Conservation (phyloP, 2,113 vertebrate genomes). For the Indicator maculatus region DNA sequence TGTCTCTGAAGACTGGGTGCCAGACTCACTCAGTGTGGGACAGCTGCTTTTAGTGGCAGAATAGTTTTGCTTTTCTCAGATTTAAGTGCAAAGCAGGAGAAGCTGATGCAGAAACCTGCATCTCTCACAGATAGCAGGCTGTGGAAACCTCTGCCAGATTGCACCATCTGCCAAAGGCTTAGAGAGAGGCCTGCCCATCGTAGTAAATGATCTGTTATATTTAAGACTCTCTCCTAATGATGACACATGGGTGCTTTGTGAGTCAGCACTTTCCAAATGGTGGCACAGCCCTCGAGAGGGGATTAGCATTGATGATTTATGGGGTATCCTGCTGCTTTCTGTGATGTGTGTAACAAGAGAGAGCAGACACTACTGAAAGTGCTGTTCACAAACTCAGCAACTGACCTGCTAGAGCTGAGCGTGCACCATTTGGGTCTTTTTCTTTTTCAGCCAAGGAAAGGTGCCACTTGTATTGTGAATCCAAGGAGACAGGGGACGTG, state of each 20-base stretch:
- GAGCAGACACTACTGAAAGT: not conserved
- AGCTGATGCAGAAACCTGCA: not conserved
- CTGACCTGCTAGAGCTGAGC: not conserved
- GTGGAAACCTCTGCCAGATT: not conserved
- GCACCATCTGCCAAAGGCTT: not conserved
- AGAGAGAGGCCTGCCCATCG: not conserved
- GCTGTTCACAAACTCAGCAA: not conserved
- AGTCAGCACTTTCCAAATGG: not conserved
- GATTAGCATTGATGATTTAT: not conserved
- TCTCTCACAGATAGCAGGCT: not conserved
- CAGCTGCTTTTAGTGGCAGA: not conserved
- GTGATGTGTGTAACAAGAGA: not conserved
- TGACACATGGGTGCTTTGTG: not conserved
- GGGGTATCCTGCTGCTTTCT: not conserved
- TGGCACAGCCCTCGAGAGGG: not conserved
- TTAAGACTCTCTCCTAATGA: not conserved
- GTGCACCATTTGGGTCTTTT: not conserved
- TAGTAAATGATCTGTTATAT: not conserved
- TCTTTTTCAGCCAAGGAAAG: conserved; percentile 86
- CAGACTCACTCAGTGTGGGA: not conserved
- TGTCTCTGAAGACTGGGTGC: not conserved
- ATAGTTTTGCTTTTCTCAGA: not conserved
- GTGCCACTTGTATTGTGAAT: conserved; percentile 92
- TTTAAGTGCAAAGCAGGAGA: not conserved
- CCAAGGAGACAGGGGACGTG: conserved; percentile 87